Evolutionary conservation across 2,113 vertebrate genomes (phyloP), one percentile per base, ranked within the genome.

Genomic region (Melozone crissalis): DNA sequence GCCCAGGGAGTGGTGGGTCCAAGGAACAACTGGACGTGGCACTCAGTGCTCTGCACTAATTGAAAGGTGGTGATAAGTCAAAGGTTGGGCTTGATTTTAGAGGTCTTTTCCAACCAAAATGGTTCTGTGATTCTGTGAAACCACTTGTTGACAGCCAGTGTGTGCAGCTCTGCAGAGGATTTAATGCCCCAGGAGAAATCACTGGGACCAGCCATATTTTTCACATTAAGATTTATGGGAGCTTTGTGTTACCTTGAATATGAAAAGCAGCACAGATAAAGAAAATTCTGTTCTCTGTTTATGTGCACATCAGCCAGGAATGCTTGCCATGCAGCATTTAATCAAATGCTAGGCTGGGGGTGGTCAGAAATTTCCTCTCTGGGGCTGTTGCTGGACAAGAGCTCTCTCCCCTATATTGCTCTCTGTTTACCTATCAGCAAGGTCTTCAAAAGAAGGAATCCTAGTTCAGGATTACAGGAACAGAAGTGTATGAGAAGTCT

Each of bases 271-370:
- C 52, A 41, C 11, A 87, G 87, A 87, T 76, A 85, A 65, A 92
- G 46, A 71, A 74, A 93, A 89, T 57, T 30, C 65, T 89, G 37
- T 37, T 83, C 84, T 87, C 69, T 87, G 79, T 95, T 93, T 84
- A 71, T 94, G 35, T 65, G 76, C 76, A 87, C 65, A 63, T 88
- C 79, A 61, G 85, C 59, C 79, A 92, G 93, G 96, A 96, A 96
- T 92, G 93, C 58, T 93, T 77, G 28, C 66, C 90, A 81, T 19
- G 52, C 68, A 90, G 83, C 41, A 26, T 94, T 90, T 96, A 83
- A 95, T 96, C 94, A 94, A 63, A 90, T 68, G 52, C 68, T 77
- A 55, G 61, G 31, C 88, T 41, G 18, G 66, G 69, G 92, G 83
- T 93, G 92, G 85, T 84, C 88, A 84, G 55, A 92, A 81, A 84